Conservation (phyloP, 2,888 invertebrate species). For the Pharmacophagus antenor region DNA sequence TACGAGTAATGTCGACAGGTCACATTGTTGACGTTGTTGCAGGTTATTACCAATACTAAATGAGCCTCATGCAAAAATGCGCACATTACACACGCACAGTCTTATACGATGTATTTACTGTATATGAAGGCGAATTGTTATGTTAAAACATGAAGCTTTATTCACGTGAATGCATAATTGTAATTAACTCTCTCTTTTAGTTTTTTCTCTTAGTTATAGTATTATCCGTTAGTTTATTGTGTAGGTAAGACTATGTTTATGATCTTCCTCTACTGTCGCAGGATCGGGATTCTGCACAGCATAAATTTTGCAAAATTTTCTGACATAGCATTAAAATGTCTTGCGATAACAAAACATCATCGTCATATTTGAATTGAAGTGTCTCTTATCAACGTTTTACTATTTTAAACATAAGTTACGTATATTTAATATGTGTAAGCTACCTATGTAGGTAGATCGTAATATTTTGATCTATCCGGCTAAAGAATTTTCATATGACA, state of each 20-base stretch:
- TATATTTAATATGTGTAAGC: too few relatives aligned
- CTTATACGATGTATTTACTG: constrained; percentile 8
- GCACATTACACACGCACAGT: constrained; percentile 9
- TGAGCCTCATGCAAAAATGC: constrained; percentile 21
- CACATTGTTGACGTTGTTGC: constrained; percentile 11
- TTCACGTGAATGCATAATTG: constrained; percentile 10
- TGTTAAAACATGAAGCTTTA: constrained; percentile 5
- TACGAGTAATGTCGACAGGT: constrained; percentile 16
- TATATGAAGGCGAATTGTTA: constrained; percentile 7
- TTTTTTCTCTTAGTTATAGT: constrained; percentile 1
- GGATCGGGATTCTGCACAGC: not conserved
- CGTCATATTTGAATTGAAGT: too few relatives aligned
- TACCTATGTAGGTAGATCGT: too few relatives aligned
- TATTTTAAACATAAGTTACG: too few relatives aligned
- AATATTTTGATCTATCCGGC: too few relatives aligned
- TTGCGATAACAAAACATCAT: too few relatives aligned
- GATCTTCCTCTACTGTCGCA: not conserved
- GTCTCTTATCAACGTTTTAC: too few relatives aligned
- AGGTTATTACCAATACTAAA: constrained; percentile 8
- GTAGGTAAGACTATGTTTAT: not conserved
- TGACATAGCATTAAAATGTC: too few relatives aligned
- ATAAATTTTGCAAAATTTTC: too few relatives aligned
- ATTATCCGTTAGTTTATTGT: constrained; percentile 9
- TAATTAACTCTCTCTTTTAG: constrained; percentile 4
- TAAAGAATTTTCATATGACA: not conserved